These are phyloP conservation scores for Hymenopus coronatus DNA, from an alignment of 2,888 invertebrate species.

Conservation along the genomic window DNA sequence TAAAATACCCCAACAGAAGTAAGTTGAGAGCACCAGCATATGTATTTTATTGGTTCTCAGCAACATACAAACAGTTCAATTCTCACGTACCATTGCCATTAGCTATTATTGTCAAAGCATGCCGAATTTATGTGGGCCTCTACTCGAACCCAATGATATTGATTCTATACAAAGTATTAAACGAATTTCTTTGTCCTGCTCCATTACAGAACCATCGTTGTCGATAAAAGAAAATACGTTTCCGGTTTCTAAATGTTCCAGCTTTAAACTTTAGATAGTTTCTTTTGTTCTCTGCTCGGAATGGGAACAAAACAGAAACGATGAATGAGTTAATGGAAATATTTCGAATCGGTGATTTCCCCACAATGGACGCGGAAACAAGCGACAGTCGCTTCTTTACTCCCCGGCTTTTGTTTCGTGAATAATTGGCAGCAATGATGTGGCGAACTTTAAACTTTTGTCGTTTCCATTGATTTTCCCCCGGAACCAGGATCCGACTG, in stretches of 20 bases:
- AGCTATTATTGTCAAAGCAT: background rate
- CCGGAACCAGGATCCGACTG: background rate
- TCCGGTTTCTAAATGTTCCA: background rate
- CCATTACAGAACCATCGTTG: background rate
- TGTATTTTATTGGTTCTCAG: too few relatives aligned
- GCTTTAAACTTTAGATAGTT: background rate
- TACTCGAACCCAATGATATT: background rate
- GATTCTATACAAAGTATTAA: background rate
- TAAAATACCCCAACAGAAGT: too few relatives aligned
- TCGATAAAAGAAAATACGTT: background rate
- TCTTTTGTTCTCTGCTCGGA: background rate
- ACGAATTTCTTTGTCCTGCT: background rate
- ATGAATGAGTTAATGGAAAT: background rate
- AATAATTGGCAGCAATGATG: background rate
- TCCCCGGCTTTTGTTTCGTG: background rate
- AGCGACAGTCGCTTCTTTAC: background rate
- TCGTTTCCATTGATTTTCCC: background rate
- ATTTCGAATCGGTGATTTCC: background rate
- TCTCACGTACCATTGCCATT: too few relatives aligned
- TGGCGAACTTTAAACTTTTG: background rate
- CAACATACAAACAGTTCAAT: too few relatives aligned
- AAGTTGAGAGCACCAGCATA: too few relatives aligned
- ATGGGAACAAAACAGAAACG: background rate
- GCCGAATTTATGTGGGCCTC: background rate
- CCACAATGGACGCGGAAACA: background rate